Base-by-base conservation (phyloP, 2,888 invertebrate genomes). In the Lysandra bellargus region DNA sequence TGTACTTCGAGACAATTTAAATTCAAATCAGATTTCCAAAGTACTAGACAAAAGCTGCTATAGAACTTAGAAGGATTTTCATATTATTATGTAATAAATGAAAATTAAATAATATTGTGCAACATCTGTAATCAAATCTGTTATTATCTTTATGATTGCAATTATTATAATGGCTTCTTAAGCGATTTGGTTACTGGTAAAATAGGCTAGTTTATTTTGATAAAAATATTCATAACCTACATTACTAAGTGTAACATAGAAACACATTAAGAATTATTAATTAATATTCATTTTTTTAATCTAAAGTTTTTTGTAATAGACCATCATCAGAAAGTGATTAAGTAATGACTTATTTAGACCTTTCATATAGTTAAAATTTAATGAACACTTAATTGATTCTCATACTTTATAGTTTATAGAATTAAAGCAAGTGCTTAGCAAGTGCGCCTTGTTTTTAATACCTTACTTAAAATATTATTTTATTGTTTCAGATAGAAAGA, bases 401-500 rank as follows among this genome's bases (percentile, higher is more conserved):
- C 14, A 14, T 3, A 33, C 3, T 49, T 23, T 23, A 23, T 23
- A 23, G 23, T 23, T 69, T 3, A 33, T 69, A 4, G 14, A 69
- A 69, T 37, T 14, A 23, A 14, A 23, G 4, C 69, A 69, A 33
- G 69, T 69, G 64, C 12, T 30, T 69, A 33, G 1, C 3, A 30
- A 23, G 9, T 33, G 33, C 12, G 14, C 6, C 30, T 69, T 64
- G 9, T 30, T 64, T 3, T 12, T 30, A 30, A 64, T 1, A 64
- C 7, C 30, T 23, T 44, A 74, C 23, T 60, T 40, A 40, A 30
- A 37, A 30, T n/a, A 2, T 53, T 73, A 37, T 53, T 75, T 74
- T 75, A 77, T 80, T 81, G 53, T 83, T 82, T 17, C 81, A 83
- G 83, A 83, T 78, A 82, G 78, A 57, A 53, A 75, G 7, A 57